Evolutionary conservation across 2,888 invertebrate species (phyloP).

Genomic region (Coelopa pilipes): DNA sequence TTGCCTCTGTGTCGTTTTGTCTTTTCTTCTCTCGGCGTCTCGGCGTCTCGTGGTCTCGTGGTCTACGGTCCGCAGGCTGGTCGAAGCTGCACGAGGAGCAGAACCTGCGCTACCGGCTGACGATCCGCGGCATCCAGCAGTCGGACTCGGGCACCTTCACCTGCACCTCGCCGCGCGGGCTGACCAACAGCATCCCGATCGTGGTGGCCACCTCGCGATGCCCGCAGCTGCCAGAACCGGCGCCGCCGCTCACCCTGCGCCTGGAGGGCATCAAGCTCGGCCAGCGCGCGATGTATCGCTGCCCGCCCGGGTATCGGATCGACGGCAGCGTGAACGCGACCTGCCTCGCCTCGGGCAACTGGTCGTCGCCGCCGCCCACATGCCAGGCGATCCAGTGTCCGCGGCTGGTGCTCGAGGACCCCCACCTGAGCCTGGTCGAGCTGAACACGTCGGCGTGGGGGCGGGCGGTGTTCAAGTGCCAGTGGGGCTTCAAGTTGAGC

Average conservation of each 20-base stretch:
- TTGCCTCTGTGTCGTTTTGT: too few relatives aligned
- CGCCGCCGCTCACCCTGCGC: conserved; percentile 75
- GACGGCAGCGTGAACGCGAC: conserved; percentile 82
- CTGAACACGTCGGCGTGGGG: conserved; percentile 86
- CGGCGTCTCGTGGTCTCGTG: neutral
- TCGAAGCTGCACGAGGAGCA: conserved; percentile 71
- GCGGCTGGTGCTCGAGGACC: conserved; percentile 74
- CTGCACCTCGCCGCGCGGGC: conserved; percentile 83
- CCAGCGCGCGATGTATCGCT: conserved; percentile 73
- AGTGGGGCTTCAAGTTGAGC: conserved; percentile 83
- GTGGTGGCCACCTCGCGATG: conserved; percentile 79
- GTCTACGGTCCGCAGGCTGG: conserved; percentile 65
- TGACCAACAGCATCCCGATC: conserved; percentile 70
- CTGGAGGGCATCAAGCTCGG: conserved; percentile 84
- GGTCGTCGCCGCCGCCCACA: conserved; percentile 79
- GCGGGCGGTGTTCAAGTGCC: conserved; percentile 82
- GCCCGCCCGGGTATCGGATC: conserved; percentile 82
- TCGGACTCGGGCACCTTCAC: conserved; percentile 87
- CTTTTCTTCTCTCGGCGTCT: conserved; percentile 1
- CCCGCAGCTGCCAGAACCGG: conserved; percentile 72
- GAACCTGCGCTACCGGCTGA: conserved; percentile 83
- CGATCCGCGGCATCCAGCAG: conserved; percentile 83
- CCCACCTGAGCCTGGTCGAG: conserved; percentile 79
- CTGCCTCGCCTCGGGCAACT: conserved; percentile 85
- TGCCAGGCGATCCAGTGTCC: conserved; percentile 86